Conservation (phyloP, 2,888 invertebrate species). For the Stenodera caucasica region DNA sequence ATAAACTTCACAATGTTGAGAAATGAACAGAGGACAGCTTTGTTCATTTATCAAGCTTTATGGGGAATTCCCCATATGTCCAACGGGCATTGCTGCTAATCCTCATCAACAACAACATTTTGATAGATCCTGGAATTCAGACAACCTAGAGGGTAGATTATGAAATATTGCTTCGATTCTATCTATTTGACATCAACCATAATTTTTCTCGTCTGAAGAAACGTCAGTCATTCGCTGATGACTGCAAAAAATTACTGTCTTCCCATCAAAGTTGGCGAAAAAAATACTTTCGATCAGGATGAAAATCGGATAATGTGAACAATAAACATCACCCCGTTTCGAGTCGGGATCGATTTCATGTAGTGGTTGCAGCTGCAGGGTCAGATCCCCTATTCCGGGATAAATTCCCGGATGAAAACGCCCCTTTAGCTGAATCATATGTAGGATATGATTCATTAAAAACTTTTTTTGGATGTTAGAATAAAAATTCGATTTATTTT, state of each 20-base stretch:
- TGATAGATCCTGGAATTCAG: neutral
- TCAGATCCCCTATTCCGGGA: neutral
- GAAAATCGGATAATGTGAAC: neutral
- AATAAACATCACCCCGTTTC: neutral
- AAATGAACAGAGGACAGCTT: constrained; percentile 15
- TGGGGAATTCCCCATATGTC: constrained; percentile 13
- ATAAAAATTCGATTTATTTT: too few species aligned
- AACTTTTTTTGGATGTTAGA: too few species aligned
- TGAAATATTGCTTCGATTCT: too few species aligned
- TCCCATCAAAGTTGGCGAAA: neutral
- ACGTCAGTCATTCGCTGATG: too few species aligned
- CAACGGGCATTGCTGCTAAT: neutral
- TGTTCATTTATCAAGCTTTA: constrained; percentile 22
- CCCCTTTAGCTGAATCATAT: too few species aligned
- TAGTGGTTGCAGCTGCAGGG: neutral
- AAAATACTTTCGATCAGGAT: neutral
- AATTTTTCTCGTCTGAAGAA: too few species aligned
- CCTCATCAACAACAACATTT: neutral
- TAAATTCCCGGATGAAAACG: constrained; percentile 1
- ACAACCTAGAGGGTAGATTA: too few species aligned
- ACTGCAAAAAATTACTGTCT: too few species aligned
- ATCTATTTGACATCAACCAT: too few species aligned
- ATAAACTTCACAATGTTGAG: constrained; percentile 5
- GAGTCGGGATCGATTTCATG: neutral
- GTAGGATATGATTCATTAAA: neutral